These are phyloP conservation scores for Xiphias gladius DNA, from an alignment of 2,113 vertebrate species.

Conservation along the genomic window DNA sequence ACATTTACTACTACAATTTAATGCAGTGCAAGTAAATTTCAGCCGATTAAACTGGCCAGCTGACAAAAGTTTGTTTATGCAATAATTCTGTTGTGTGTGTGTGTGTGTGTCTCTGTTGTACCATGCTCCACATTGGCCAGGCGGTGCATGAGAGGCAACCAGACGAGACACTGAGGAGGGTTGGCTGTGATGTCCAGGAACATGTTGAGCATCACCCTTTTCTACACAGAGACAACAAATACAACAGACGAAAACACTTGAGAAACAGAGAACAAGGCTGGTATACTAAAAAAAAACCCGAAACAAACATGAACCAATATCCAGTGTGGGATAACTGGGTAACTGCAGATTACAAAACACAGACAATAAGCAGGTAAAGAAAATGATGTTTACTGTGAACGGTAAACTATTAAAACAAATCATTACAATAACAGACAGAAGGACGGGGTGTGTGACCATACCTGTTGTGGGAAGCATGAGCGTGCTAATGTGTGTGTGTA, in stretches of 20 bases:
- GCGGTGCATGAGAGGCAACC: slow-evolving; percentile 96
- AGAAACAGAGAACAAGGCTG: background rate
- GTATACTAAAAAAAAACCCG: too few species aligned
- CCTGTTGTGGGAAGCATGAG: slow-evolving; percentile 93
- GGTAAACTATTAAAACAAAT: background rate
- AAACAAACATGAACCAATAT: too few species aligned
- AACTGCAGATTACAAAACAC: too few species aligned
- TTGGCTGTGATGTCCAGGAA: slow-evolving; percentile 93
- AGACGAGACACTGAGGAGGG: slow-evolving; percentile 95
- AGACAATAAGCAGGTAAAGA: too few species aligned
- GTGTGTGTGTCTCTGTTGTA: slow-evolving; percentile 67
- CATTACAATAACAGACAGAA: background rate
- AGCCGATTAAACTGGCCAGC: background rate
- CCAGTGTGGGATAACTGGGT: too few species aligned
- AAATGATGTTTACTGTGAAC: too few species aligned
- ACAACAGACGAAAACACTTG: slow-evolving; percentile 12
- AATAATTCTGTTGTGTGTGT: background rate
- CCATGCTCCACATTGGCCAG: slow-evolving; percentile 95
- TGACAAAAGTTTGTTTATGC: background rate
- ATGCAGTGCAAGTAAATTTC: background rate
- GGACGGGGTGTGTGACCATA: slow-evolving; percentile 50
- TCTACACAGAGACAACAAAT: slow-evolving; percentile 80
- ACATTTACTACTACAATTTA: background rate
- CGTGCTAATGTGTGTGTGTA: slow-evolving; percentile 88
- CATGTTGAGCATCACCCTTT: slow-evolving; percentile 93